Evolutionary conservation across 37 sponge, comb jelly and placozoan genomes (phyloP).

Genomic region (Cliona cf. orientalis): DNA sequence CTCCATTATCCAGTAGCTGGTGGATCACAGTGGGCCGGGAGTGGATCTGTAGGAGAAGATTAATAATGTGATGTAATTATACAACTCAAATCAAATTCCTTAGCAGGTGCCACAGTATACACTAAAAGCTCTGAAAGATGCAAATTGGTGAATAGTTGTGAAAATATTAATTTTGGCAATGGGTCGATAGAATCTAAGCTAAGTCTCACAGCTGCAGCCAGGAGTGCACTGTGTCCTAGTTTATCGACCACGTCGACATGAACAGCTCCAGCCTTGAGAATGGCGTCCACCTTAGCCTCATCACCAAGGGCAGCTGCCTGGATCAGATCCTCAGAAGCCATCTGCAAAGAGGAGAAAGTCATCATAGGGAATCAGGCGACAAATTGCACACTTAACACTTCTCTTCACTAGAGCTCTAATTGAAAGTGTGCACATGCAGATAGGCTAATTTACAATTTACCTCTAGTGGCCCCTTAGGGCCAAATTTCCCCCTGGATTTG

Average conservation of each 20-base stretch:
- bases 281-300: not conserved
- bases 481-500: slow-evolving; percentile 24
- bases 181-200: not conserved
- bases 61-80: not conserved
- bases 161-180: too few relatives aligned
- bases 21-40: slow-evolving; percentile 61
- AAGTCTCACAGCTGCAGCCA: slow-evolving; percentile 70
- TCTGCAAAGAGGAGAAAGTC: slow-evolving; percentile 22
- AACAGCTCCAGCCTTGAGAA: slow-evolving; percentile 51
- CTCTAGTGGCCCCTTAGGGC: slow-evolving; percentile 72
- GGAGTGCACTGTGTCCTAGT: slow-evolving; percentile 62
- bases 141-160: too few relatives aligned
- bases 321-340: slow-evolving; percentile 76
- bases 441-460: slow-evolving; percentile 8
- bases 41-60: slow-evolving; percentile 51
- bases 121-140: too few relatives aligned
- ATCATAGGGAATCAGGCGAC: not conserved
- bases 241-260: slow-evolving; percentile 79
- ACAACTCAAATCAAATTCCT: not conserved
- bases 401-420: not conserved
- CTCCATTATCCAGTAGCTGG: slow-evolving; percentile 79
- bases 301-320: slow-evolving; percentile 60
- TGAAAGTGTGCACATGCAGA: not conserved
- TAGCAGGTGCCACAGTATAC: not conserved
- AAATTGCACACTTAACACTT: not conserved